Conservation (phyloP, 1,140 invertebrate genomes). For the Solenopsis fugax region DNA sequence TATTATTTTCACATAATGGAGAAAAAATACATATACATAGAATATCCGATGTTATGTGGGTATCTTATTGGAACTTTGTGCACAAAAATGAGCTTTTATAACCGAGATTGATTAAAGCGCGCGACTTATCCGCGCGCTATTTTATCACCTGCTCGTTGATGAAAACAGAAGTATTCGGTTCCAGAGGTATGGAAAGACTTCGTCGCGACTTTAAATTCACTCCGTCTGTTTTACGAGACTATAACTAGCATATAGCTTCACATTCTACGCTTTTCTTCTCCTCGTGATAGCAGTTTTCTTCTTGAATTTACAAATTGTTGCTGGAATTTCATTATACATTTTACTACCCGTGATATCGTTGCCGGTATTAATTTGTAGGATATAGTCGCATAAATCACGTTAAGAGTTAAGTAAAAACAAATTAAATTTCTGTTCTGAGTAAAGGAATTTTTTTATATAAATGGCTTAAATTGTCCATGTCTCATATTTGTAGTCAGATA, state of each 20-base stretch:
- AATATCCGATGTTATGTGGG: no score
- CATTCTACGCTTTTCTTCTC: conserved; percentile 22
- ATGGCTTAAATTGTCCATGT: no score
- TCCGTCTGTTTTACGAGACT: conserved; percentile 73
- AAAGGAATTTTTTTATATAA: neutral
- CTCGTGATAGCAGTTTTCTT: conserved; percentile 14
- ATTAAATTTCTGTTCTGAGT: conserved; percentile 5
- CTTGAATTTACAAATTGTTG: conserved; percentile 61
- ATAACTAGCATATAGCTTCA: conserved; percentile 37
- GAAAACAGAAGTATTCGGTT: conserved; percentile 43
- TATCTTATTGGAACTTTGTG: neutral
- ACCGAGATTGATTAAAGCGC: conserved; percentile 65
- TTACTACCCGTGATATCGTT: conserved; percentile 4
- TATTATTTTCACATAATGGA: no score
- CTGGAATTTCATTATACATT: conserved; percentile 34
- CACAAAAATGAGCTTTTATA: conserved; percentile 20
- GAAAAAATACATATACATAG: no score
- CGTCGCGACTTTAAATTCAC: conserved; percentile 72
- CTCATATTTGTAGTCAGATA: neutral
- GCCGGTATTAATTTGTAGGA: conserved; percentile 19
- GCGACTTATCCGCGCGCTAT: conserved; percentile 31
- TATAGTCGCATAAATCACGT: conserved; percentile 4
- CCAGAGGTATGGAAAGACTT: neutral
- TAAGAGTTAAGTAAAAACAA: neutral
- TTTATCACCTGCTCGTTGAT: conserved; percentile 17